Percentiles rank a stretch among this genome's conserved stretches.
phyloP scores from a whole-genome alignment of 2,113 vertebrate genomes.

The Phyllostomus hastatus region DNA sequence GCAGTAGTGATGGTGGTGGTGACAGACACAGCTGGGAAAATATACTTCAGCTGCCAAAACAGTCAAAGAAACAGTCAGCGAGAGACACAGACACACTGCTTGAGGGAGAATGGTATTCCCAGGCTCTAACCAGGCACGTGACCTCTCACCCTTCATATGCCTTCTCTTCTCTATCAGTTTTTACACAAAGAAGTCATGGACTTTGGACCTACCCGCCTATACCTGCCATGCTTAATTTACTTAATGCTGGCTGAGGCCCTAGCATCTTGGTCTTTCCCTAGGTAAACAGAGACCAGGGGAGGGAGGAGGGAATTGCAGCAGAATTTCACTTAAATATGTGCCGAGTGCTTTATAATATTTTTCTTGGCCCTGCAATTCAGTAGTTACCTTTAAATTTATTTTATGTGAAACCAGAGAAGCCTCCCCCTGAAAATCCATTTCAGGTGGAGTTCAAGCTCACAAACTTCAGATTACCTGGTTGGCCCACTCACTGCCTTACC shows the following conservation, averaged over 20 bases:
- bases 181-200: background rate
- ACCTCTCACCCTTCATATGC: background rate
- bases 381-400: constrained; percentile 61
- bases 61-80: background rate
- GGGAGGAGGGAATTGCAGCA: background rate
- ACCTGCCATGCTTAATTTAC: background rate
- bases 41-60: constrained; percentile 39
- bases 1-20: background rate
- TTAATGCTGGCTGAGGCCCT: background rate
- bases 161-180: background rate
- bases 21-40: constrained; percentile 49
- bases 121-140: background rate
- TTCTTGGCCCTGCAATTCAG: constrained; percentile 53
- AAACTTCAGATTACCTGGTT: background rate
- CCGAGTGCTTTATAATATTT: constrained; percentile 63
- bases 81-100: background rate
- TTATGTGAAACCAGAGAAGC: constrained; percentile 70
- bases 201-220: background rate
- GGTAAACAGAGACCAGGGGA: background rate
- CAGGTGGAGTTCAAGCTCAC: constrained; percentile 23
- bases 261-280: background rate
- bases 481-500: background rate
- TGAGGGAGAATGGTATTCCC: background rate
- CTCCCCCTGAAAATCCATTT: constrained; percentile 46
- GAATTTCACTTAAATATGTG: constrained; percentile 49